Evolutionary conservation across 2,113 vertebrate species (phyloP), one percentile per base, ranked within the genome.

Genomic region (Thalassarche chlororhynchos): DNA sequence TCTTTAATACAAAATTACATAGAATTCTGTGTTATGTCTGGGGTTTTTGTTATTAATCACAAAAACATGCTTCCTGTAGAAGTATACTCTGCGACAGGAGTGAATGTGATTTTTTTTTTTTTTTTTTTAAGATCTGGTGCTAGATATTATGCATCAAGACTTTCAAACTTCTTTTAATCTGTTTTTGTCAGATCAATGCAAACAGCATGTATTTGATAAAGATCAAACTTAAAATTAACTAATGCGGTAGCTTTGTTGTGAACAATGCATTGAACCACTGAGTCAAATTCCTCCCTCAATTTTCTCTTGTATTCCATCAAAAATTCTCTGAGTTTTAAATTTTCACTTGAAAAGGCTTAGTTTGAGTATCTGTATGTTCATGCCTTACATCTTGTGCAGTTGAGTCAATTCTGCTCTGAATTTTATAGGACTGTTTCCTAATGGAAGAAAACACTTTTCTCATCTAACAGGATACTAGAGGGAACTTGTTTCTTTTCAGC

Each of bases 11-110:
- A 57, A 65, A 83, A 19, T 90, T 18, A 21, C 12, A 25, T 17
- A 47, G 11, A 77, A 65, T 83, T 79, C 21, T 64, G 6, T 70
- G 7, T 54, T 75, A 29, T 10, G 5, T 40, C 21, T 40, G 32
- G 4, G 0, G 0, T 36, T 90, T 72, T 71, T 57, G 8, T 10
- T 87, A 28, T 58, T 84, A 26, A 47, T 49, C 29, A 38, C 31
- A 83, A 69, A 90, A 92, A 15, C 26, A 26, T 68, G 15, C 14
- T 82, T 85, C 24, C 36, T 60, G 4, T 83, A 68, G n/a, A 87
- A 93, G 8, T 19, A 25, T 54, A 15, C 2, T 21, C 32, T 14
- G 10, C 2, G 4, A 28, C 3, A 29, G 0, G 0, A 85, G 3
- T 64, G 19, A 84, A 54, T 31, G 11, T 36, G 24, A 3, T 8